Evolutionary conservation across 2,113 vertebrate genomes (phyloP), one percentile per base, ranked within the genome.

Genomic region (Psophia crepitans): DNA sequence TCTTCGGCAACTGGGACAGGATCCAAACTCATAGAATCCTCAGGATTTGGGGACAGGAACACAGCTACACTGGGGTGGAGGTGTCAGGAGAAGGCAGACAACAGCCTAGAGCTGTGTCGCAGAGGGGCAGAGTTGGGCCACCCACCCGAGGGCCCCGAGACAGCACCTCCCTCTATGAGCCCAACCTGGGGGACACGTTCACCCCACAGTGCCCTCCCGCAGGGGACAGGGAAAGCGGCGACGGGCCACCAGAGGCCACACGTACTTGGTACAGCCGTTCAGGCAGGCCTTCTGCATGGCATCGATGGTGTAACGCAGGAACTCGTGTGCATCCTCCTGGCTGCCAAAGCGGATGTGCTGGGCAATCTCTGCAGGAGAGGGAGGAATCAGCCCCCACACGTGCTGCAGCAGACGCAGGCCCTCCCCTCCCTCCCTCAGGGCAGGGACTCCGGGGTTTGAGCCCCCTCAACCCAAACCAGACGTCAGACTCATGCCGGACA

Each of bases 281-380:
- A 99, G 97, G 95, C 99, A 99, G 95, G 99, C 99, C 97, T 98
- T 99, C 98, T 99, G 99, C 99, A 99, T 99, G 96, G 99, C 99
- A 5, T 99, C 99, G 1, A 99, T 98, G 86, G 99, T 99, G 93
- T 99, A 99, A 24, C 99, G 98, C 92, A 99, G 95, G 94, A 99
- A 99, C 77, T 99, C 99, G 2, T 99, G 99, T 0, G 99, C 99
- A 0, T 99, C 99, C 96, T 99, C 99, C 89, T 99, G 99, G 84
- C 97, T 99, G 46, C 99, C 99, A 1, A 99, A 99, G 69, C 97
- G 99, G 97, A 99, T 98, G 85, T 99, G 99, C 75, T 98, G 98
- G 76, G 99, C 99, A 26, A 99, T 99, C 97, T 99, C 99, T 99
- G 95, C 60, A 33, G 70, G 49, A 79, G 23, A 83, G 71, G 22